These are phyloP conservation scores for Shargacucullia verbasci DNA, from an alignment of 2,888 invertebrate species.

Conservation along the genomic window DNA sequence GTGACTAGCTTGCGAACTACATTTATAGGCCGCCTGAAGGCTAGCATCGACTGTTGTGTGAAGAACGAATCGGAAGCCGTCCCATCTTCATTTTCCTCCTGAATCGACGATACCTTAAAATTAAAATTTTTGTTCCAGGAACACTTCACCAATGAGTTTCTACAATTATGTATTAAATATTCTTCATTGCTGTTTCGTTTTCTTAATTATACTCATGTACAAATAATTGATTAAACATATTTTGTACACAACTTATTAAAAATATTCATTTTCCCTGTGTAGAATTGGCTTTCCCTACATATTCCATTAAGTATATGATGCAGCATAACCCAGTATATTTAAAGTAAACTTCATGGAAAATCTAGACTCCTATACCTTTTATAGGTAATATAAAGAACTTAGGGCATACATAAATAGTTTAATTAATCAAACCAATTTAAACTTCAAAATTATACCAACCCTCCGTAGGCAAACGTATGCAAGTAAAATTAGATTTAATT, in stretches of 20 bases:
- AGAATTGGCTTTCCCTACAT: not conserved
- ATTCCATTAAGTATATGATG: too few species aligned
- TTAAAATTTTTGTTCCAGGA: conserved; percentile 70
- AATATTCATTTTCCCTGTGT: conserved; percentile 35
- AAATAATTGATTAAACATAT: conserved; percentile 30
- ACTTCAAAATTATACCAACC: too few species aligned
- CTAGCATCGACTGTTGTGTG: conserved; percentile 79
- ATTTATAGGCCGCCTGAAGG: conserved; percentile 82
- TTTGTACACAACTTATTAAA: conserved; percentile 36
- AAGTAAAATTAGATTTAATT: too few species aligned
- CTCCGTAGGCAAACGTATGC: too few species aligned
- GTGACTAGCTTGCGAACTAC: conserved; percentile 87
- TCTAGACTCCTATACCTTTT: too few species aligned
- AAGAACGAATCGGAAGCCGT: conserved; percentile 76
- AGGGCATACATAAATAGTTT: too few species aligned
- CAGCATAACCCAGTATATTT: too few species aligned
- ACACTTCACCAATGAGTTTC: conserved; percentile 37
- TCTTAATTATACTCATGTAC: conserved; percentile 10
- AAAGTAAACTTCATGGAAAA: too few species aligned
- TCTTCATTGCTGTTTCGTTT: not conserved
- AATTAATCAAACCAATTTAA: too few species aligned
- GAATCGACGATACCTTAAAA: conserved; percentile 83
- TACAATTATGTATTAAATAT: conserved; percentile 6
- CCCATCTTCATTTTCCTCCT: conserved; percentile 79
- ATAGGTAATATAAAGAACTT: too few species aligned